Conservation (phyloP, 2,797 vertebrate species). For the Rhinophrynus dorsalis region DNA sequence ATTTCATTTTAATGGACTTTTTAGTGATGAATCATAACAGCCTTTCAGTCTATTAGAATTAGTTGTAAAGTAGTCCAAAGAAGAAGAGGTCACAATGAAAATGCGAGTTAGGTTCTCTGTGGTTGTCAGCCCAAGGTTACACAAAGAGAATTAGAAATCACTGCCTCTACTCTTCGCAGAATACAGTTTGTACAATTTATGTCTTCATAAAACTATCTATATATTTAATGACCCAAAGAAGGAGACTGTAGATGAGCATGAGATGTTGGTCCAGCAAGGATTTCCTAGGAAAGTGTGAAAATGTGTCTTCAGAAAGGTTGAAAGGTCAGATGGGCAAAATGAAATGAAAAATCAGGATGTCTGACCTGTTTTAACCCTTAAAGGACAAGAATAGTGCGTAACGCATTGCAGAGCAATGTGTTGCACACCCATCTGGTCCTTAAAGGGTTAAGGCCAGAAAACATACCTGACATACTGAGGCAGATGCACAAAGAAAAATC, state of each 20-base stretch:
- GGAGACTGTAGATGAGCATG: constrained; percentile 8
- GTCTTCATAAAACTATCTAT: constrained; percentile 36
- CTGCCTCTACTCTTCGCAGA: constrained; percentile 24
- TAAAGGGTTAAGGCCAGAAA: no score
- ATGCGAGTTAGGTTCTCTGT: background rate
- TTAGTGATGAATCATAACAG: no score
- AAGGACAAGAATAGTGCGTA: no score
- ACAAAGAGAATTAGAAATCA: constrained; percentile 28
- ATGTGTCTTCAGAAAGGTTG: background rate
- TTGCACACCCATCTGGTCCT: no score
- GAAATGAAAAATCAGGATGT: no score
- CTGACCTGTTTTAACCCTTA: no score
- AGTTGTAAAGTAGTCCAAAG: background rate
- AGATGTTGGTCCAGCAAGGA: background rate
- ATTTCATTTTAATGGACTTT: no score
- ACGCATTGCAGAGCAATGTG: no score
- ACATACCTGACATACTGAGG: no score
- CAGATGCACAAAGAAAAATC: no score
- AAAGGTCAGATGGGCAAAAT: background rate
- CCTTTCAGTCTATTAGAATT: background rate
- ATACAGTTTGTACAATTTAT: constrained; percentile 32
- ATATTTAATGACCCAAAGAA: constrained; percentile 36
- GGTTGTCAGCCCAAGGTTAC: constrained; percentile 34
- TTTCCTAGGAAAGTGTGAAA: background rate
- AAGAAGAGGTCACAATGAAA: constrained; percentile 4